Evolutionary conservation across 2,797 vertebrate genomes (phyloP).

Genomic region (Tokudaia tokunoshimensis): DNA sequence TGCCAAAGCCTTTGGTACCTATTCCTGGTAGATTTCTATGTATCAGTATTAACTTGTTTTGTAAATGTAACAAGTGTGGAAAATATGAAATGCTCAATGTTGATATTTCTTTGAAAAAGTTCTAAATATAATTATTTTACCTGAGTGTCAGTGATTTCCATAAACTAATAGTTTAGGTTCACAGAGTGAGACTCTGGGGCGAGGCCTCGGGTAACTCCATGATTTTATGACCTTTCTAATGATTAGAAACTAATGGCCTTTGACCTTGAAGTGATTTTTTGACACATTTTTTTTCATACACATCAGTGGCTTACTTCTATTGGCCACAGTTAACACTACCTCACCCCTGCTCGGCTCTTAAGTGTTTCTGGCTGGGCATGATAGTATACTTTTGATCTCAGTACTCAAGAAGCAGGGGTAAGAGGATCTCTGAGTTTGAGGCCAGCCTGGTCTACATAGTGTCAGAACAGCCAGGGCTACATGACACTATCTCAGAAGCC

Average conservation of each 20-base stretch:
- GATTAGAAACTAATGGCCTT: constrained; percentile 4
- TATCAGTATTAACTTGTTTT: background rate
- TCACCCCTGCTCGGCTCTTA: background rate
- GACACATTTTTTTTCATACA: constrained; percentile 38
- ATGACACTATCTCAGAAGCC: background rate
- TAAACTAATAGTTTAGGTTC: constrained; percentile 14
- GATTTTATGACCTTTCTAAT: constrained; percentile 43
- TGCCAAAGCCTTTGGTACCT: constrained; percentile 28
- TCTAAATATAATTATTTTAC: constrained; percentile 31
- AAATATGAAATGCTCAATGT: constrained; percentile 24
- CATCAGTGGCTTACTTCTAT: constrained; percentile 8
- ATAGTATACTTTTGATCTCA: background rate
- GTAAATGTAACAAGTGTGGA: constrained; percentile 44
- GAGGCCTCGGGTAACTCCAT: background rate
- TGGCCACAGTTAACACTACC: background rate
- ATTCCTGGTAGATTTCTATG: background rate
- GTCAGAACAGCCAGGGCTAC: background rate
- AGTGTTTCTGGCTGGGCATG: background rate
- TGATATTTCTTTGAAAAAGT: constrained; percentile 32
- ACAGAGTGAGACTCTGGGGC: background rate
- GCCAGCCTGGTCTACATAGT: background rate
- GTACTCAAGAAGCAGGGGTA: background rate
- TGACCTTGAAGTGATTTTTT: background rate
- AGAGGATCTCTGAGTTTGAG: background rate
- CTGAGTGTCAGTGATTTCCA: background rate